Conservation (phyloP, 1,140 invertebrate genomes). For the Lepidurus apus region DNA sequence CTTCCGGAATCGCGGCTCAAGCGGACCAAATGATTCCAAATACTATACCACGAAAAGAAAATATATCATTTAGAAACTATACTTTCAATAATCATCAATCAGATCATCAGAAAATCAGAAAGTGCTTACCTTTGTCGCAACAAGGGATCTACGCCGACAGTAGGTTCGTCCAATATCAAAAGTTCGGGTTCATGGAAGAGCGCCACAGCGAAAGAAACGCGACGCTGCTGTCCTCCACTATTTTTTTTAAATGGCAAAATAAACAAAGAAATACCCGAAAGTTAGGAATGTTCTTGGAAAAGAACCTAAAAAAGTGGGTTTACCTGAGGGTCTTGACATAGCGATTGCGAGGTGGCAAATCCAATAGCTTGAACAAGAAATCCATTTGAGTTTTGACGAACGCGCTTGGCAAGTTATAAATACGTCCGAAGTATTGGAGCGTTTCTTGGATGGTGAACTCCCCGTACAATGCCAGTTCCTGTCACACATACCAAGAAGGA, state of each 20-base stretch:
- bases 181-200: conserved; percentile 88
- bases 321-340: conserved; percentile 84
- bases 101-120: neutral
- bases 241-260: neutral
- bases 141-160: conserved; percentile 86
- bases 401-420: conserved; percentile 78
- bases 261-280: neutral
- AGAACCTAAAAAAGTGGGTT: neutral
- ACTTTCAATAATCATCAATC: neutral
- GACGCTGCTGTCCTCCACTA: conserved; percentile 85
- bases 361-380: conserved; percentile 84
- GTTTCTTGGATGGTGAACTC: conserved; percentile 93
- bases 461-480: conserved; percentile 71
- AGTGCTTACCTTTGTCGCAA: conserved; percentile 57
- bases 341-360: conserved; percentile 75
- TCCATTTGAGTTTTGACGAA: conserved; percentile 74
- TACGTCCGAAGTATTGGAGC: conserved; percentile 93
- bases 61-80: neutral
- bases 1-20: conserved; percentile 73
- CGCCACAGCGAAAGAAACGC: conserved; percentile 87
- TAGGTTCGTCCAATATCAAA: conserved; percentile 89
- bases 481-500: neutral
- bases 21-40: conserved; percentile 84
- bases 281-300: neutral
- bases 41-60: conserved; percentile 53